These are phyloP conservation scores for Agrochola macilenta DNA, from an alignment of 2,888 invertebrate genomes.

Conservation along the genomic window DNA sequence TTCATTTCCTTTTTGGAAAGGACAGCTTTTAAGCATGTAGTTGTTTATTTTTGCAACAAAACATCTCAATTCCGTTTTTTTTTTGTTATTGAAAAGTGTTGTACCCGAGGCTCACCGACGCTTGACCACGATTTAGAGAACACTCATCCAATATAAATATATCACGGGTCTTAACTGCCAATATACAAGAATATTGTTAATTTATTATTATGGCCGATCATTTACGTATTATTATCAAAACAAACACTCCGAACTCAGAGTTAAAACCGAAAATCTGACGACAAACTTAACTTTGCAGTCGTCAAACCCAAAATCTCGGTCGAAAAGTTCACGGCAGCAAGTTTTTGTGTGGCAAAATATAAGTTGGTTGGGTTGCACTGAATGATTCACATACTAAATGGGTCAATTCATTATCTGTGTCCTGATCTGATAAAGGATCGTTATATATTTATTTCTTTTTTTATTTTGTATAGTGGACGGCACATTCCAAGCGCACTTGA, in stretches of 20 bases:
- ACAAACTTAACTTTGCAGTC: conserved; percentile 61
- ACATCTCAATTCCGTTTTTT: conserved; percentile 25
- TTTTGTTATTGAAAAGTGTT: conserved; percentile 36
- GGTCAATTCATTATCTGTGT: conserved; percentile 87
- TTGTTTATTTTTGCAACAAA: conserved; percentile 34
- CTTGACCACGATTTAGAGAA: conserved; percentile 31
- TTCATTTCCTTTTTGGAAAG: conserved; percentile 25
- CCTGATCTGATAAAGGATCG: conserved; percentile 87
- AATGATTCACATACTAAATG: conserved; percentile 88
- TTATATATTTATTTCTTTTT: conserved; percentile 81
- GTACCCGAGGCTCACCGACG: conserved; percentile 5
- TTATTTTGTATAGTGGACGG: conserved; percentile 76
- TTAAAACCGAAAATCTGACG: conserved; percentile 59
- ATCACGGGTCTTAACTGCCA: conserved; percentile 54
- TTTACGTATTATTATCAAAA: conserved; percentile 74
- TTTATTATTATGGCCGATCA: conserved; percentile 72
- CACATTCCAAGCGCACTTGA: conserved; percentile 80
- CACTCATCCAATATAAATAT: conserved; percentile 49
- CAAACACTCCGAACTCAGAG: conserved; percentile 67
- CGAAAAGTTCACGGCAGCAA: conserved; percentile 4
- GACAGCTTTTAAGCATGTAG: conserved; percentile 29
- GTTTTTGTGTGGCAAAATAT: conserved; percentile 52
- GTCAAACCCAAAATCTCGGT: not conserved
- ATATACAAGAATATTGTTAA: conserved; percentile 66
- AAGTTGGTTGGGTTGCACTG: conserved; percentile 73